phyloP scores from a whole-genome alignment of 2,113 vertebrate genomes.

The Burhinus bistriatus region DNA sequence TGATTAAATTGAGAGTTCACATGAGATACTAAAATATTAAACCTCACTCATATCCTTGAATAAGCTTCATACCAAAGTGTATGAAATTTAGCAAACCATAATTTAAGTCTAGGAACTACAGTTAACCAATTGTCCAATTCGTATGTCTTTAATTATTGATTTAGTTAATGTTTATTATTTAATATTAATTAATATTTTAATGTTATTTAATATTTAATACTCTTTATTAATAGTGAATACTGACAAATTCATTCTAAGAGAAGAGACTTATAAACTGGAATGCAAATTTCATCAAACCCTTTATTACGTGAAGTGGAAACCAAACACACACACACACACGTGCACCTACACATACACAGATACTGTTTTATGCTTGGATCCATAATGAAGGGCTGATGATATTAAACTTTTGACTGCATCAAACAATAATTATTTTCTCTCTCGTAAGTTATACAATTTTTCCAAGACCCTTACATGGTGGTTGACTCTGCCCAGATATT shows the following conservation, averaged over 20 bases:
- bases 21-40: background rate
- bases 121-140: background rate
- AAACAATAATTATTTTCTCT: too few species aligned
- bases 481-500: background rate
- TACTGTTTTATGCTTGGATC: background rate
- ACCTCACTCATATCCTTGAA: background rate
- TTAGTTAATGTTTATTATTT: background rate
- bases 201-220: background rate
- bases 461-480: background rate
- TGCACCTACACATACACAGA: fast-evolving
- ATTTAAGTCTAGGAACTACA: background rate
- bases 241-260: background rate
- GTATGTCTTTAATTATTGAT: background rate
- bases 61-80: background rate
- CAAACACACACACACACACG: background rate
- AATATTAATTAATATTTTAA: background rate
- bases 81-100: background rate
- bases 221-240: background rate
- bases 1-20: fast-evolving
- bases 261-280: background rate
- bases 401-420: too few species aligned
- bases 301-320: background rate
- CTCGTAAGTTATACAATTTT: background rate
- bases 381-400: background rate
- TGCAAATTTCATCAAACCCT: background rate